A percentile compares a stretch with the other conserved stretches of the same genome.
Conservation (phyloP, 2,113 vertebrate genomes). For the Ceuthmochares aereus region DNA sequence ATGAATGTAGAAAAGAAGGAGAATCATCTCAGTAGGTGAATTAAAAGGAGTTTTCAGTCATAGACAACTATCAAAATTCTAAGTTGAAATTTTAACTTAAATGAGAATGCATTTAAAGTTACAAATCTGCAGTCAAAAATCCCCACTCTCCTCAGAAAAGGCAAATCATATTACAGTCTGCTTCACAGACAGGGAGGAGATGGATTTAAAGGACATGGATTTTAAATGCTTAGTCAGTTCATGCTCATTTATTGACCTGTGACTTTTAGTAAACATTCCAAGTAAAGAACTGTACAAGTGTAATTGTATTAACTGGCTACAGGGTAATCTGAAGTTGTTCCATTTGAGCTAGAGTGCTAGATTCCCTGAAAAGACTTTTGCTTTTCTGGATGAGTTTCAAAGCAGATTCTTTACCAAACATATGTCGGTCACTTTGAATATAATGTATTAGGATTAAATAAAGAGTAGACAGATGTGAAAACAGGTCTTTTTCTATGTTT, state of each 20-base stretch:
- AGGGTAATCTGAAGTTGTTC: conserved; percentile 4
- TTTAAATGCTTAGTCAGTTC: not conserved
- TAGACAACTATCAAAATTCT: not conserved
- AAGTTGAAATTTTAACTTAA: not conserved
- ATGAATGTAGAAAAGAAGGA: not conserved
- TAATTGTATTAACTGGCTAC: conserved; percentile 20
- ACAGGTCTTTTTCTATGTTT: not conserved
- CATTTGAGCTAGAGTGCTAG: not conserved
- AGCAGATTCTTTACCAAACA: conserved; percentile 59
- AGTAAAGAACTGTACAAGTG: not conserved
- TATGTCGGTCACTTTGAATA: conserved; percentile 46
- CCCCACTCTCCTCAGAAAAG: not conserved
- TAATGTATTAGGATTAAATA: conserved; percentile 41
- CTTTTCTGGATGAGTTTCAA: conserved; percentile 65
- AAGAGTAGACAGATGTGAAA: conserved; percentile 57
- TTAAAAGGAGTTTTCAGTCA: not conserved
- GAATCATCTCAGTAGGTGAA: not conserved
- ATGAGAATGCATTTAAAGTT: not conserved
- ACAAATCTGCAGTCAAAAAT: not conserved
- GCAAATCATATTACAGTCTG: not conserved
- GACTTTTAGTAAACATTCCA: conserved; percentile 8
- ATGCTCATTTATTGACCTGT: not conserved
- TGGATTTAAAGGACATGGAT: not conserved
- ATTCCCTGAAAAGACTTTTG: conserved; percentile 27
- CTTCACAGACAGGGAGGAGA: not conserved